phyloP scores from a whole-genome alignment of 2,113 vertebrate genomes.

The Elephantulus edwardii region DNA sequence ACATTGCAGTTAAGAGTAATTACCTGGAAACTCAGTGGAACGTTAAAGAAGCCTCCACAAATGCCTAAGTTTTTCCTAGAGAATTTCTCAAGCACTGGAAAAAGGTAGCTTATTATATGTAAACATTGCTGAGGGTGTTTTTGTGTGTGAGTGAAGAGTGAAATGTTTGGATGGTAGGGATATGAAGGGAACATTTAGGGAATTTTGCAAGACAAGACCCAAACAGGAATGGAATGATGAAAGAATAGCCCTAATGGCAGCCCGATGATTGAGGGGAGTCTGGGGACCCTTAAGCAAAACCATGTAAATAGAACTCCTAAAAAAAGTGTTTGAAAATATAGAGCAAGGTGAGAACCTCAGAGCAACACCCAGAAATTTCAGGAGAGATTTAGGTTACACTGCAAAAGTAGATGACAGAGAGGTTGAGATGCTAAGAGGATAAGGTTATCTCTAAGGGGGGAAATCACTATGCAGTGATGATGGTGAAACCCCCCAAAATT shows the following conservation, averaged over 20 bases:
- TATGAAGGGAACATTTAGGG: not conserved
- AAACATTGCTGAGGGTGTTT: constrained; percentile 55
- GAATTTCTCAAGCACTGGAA: constrained; percentile 56
- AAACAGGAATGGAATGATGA: constrained; percentile 15
- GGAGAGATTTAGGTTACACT: constrained; percentile 39
- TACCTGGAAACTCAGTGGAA: constrained; percentile 56
- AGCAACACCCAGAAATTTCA: constrained; percentile 45
- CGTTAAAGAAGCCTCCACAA: constrained; percentile 39
- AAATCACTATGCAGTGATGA: not conserved
- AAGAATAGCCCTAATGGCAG: not conserved
- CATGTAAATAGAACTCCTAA: constrained; percentile 26
- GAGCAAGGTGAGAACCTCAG: not conserved
- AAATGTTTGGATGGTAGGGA: constrained; percentile 42
- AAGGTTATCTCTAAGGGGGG: not conserved
- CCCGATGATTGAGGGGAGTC: not conserved
- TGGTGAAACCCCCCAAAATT: not conserved
- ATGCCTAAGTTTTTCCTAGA: constrained; percentile 63
- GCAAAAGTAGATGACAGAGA: constrained; percentile 47
- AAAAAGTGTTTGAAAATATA: constrained; percentile 37
- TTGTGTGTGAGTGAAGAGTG: constrained; percentile 49
- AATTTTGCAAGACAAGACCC: not conserved
- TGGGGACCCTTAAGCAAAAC: constrained; percentile 9
- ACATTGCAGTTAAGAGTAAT: constrained; percentile 41
- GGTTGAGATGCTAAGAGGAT: not conserved
- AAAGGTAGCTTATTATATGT: constrained; percentile 55